Conservation (phyloP, 2,113 vertebrate species). For the Lethenteron reissneri region DNA sequence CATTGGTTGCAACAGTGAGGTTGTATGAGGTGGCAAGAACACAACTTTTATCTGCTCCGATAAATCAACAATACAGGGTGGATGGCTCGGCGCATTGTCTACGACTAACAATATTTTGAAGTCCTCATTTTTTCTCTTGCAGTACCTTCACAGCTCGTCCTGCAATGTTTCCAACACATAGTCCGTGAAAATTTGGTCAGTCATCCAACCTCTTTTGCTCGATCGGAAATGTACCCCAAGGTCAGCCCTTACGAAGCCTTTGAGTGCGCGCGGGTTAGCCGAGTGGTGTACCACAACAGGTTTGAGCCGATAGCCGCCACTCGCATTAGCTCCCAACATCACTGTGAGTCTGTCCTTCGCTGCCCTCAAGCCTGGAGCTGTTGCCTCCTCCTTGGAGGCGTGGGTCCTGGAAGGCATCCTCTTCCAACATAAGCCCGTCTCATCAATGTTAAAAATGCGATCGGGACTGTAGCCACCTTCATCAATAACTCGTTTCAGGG, state of each 20-base stretch:
- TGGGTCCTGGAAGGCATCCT: conserved; percentile 7
- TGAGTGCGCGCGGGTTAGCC: not conserved
- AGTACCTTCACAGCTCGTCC: not conserved
- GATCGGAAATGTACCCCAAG: not conserved
- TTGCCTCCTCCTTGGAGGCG: conserved; percentile 3
- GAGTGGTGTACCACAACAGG: not conserved
- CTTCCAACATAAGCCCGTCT: conserved; percentile 7
- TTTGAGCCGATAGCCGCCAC: not conserved
- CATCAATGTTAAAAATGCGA: conserved; percentile 5
- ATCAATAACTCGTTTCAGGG: conserved; percentile 5
- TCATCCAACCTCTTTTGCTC: conserved; percentile 6
- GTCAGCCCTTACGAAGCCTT: conserved; percentile 3
- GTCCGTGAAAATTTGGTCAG: not conserved
- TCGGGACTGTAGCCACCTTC: not conserved
- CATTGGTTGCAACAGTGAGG: conserved; percentile 9
- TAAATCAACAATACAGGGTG: not conserved
- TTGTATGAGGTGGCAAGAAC: conserved; percentile 5
- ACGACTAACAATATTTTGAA: conserved; percentile 8
- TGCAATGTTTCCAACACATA: conserved; percentile 1
- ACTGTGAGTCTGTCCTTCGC: conserved; percentile 7
- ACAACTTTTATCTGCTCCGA: not conserved
- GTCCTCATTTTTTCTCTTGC: not conserved
- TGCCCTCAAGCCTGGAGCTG: conserved; percentile 6
- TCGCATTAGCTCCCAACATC: not conserved
- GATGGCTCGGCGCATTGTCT: conserved; percentile 8